Evolutionary conservation across 2,888 invertebrate species (phyloP).

Genomic region (Pseudococcus viburni): DNA sequence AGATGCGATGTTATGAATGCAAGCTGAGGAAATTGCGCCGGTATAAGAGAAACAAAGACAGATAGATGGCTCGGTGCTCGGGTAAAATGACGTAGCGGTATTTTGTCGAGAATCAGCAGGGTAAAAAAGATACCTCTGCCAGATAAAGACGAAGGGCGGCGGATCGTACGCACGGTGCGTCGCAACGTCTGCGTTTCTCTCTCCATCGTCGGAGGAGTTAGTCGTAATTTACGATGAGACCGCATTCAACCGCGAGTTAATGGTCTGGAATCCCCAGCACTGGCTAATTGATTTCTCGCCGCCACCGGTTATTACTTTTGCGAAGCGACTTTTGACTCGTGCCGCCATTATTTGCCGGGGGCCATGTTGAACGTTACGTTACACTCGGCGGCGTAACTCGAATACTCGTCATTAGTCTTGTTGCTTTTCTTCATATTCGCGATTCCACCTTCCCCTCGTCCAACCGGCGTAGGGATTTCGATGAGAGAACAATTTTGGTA

Average conservation of each 20-base stretch:
- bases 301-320: slow-evolving; percentile 63
- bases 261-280: slow-evolving; percentile 87
- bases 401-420: slow-evolving; percentile 30
- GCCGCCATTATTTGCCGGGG: slow-evolving; percentile 52
- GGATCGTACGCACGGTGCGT: not conserved
- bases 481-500: too few species aligned
- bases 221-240: slow-evolving; percentile 65
- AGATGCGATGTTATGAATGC: not conserved
- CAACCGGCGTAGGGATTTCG: too few species aligned
- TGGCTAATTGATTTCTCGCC: slow-evolving; percentile 76
- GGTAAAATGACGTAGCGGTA: not conserved
- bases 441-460: too few species aligned
- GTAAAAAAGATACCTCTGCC: not conserved
- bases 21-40: too few species aligned
- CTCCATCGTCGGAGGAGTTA: not conserved
- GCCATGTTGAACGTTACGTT: slow-evolving; percentile 44
- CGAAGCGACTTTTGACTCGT: slow-evolving; percentile 60
- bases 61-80: too few species aligned
- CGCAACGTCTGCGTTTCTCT: not conserved
- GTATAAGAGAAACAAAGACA: too few species aligned
- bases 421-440: not conserved
- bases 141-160: not conserved
- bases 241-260: slow-evolving; percentile 77
- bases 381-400: slow-evolving; percentile 1
- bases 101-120: not conserved